A percentile compares a stretch with the other conserved stretches of the same genome.
phyloP scores from a whole-genome alignment of 2,113 vertebrate genomes.

The Nansenia antarctica region DNA sequence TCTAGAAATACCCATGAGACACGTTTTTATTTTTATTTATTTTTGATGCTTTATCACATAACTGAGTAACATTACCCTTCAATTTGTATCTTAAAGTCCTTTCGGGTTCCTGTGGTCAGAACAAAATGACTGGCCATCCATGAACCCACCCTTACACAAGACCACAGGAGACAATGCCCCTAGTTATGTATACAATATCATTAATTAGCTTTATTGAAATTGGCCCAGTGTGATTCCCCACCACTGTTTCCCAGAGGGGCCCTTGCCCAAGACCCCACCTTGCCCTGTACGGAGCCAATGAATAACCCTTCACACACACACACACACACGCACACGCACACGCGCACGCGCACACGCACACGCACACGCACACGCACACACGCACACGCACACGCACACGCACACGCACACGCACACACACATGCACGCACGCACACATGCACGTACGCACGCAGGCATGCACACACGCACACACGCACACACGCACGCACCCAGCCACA shows the following conservation, averaged over 20 bases:
- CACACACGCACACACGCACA: not conserved
- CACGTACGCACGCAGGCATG: not conserved
- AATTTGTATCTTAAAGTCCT: not conserved
- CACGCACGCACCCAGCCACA: not conserved
- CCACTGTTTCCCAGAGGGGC: constrained; percentile 50
- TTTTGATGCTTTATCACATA: not conserved
- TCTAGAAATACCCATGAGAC: not conserved
- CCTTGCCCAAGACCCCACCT: constrained; percentile 63
- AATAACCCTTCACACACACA: constrained; percentile 23
- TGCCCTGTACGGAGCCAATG: constrained; percentile 49
- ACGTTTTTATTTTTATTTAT: too few relatives aligned
- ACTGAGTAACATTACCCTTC: not conserved
- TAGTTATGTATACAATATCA: constrained; percentile 65
- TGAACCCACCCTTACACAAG: constrained; percentile 42
- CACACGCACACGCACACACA: not conserved
- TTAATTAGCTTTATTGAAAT: constrained; percentile 70
- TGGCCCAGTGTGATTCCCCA: constrained; percentile 52
- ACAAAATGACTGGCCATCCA: too few relatives aligned
- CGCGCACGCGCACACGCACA: too few relatives aligned
- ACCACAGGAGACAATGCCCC: constrained; percentile 50
- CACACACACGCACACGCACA: too few relatives aligned
- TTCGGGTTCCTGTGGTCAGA: constrained; percentile 43
- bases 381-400: not conserved
- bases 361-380: too few relatives aligned
- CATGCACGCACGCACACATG: not conserved